Conservation (phyloP, 1,140 invertebrate species). For the Trissolcus basalis region DNA sequence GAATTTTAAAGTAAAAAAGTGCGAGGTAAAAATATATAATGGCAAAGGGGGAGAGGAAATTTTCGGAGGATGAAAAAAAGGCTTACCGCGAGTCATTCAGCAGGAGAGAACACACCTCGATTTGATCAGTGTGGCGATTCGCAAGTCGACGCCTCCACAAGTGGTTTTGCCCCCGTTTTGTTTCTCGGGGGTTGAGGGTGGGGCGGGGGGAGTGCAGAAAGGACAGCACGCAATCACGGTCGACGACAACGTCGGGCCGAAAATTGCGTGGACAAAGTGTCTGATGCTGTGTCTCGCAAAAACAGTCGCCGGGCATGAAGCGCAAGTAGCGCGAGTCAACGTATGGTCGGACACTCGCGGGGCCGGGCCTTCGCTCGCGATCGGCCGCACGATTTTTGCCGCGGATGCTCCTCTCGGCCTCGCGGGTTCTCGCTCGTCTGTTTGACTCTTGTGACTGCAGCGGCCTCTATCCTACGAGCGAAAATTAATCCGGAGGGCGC, state of each 20-base stretch:
- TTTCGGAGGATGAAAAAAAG: neutral
- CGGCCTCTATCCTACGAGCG: neutral
- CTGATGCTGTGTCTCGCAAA: neutral
- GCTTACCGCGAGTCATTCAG: constrained; percentile 35
- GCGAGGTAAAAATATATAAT: no score
- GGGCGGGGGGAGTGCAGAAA: neutral
- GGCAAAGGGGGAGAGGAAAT: neutral
- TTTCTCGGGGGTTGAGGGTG: neutral
- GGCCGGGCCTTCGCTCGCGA: neutral
- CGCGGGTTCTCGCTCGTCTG: constrained; percentile 1
- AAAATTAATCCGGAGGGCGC: neutral
- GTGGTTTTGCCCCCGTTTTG: constrained; percentile 67
- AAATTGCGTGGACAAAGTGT: neutral
- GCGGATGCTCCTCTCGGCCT: neutral
- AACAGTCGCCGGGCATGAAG: constrained; percentile 10
- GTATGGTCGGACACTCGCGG: constrained; percentile 10
- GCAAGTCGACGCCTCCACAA: constrained; percentile 65
- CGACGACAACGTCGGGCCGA: neutral
- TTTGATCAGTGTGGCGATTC: constrained; percentile 29
- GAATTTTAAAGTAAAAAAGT: no score
- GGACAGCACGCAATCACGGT: constrained; percentile 3
- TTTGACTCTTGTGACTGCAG: neutral
- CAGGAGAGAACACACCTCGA: constrained; percentile 10
- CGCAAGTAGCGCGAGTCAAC: constrained; percentile 19
- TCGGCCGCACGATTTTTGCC: neutral